These are phyloP conservation scores for Verasper variegatus DNA, from an alignment of 2,113 vertebrate genomes.

Conservation along the genomic window DNA sequence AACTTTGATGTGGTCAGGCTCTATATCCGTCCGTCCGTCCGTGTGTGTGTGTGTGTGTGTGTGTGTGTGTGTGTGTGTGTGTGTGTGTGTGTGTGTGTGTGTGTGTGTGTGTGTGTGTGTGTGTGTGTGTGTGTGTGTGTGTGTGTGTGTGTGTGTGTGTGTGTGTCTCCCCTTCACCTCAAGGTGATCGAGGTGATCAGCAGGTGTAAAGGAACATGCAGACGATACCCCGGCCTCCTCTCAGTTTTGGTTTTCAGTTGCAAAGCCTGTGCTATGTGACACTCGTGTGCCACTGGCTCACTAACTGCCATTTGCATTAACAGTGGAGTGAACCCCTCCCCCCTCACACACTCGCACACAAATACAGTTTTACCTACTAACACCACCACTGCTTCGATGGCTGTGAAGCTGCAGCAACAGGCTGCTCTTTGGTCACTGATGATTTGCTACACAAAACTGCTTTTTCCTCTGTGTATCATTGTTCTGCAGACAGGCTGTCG, in stretches of 20 bases:
- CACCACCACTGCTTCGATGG: conserved; percentile 19
- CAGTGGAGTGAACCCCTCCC: conserved; percentile 28
- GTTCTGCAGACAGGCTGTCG: conserved; percentile 37
- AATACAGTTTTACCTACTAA: conserved; percentile 31
- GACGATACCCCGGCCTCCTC: conserved; percentile 49
- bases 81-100: conserved; percentile 17
- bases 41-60: conserved; percentile 23
- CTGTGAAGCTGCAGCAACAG: conserved; percentile 36
- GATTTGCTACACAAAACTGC: conserved; percentile 57
- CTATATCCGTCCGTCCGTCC: no score
- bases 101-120: conserved; percentile 20
- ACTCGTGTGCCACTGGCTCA: conserved; percentile 56
- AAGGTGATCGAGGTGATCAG: conserved; percentile 38
- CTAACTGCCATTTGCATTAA: conserved; percentile 61
- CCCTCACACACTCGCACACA: neutral
- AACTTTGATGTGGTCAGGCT: no score
- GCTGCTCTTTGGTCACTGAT: conserved; percentile 64
- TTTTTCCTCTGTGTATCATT: conserved; percentile 53
- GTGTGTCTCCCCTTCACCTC: conserved; percentile 24
- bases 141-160: conserved; percentile 14
- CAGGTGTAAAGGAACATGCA: conserved; percentile 53
- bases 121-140: conserved; percentile 24
- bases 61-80: conserved; percentile 18
- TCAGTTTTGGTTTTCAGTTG: conserved; percentile 73
- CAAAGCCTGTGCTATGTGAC: conserved; percentile 70